A percentile compares a stretch with the other conserved stretches of the same genome.
phyloP scores from a whole-genome alignment of 2,113 vertebrate species.

The Crotalus viridis region DNA sequence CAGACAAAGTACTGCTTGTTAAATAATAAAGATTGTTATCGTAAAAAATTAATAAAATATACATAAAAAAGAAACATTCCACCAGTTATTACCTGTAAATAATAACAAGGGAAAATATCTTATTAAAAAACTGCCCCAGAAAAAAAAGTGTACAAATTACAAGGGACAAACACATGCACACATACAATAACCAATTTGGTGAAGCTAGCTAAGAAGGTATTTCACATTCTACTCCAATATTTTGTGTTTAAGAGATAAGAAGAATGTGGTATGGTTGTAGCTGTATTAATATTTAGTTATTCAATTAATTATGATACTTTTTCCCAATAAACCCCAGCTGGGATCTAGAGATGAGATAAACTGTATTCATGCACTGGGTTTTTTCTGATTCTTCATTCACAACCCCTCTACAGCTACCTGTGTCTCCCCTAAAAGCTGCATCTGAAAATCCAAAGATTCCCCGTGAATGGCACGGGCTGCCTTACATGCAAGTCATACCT shows the following conservation, averaged over 20 bases:
- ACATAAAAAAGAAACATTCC: too few species aligned
- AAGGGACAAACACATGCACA: not conserved
- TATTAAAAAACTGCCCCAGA: not conserved
- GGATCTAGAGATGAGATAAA: not conserved
- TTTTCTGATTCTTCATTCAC: not conserved
- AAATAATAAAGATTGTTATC: too few species aligned
- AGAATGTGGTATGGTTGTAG: not conserved
- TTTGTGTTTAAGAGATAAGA: not conserved
- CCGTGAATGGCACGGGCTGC: not conserved
- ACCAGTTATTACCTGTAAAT: not conserved
- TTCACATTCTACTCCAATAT: not conserved
- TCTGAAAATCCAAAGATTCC: not conserved
- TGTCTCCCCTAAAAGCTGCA: not conserved
- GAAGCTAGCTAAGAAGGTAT: not conserved
- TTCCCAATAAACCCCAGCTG: not conserved
- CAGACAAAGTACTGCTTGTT: too few species aligned
- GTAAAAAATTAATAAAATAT: too few species aligned
- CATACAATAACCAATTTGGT: not conserved
- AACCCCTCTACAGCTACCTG: not conserved
- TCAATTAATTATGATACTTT: not conserved
- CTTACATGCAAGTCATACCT: not conserved
- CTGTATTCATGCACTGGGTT: not conserved
- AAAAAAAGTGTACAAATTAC: not conserved
- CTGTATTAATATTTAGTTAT: not conserved
- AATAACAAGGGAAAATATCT: not conserved